Evolutionary conservation across 2,797 vertebrate genomes (phyloP), one percentile per base, ranked within the genome.

Genomic region (Enteromius paludinosus): DNA sequence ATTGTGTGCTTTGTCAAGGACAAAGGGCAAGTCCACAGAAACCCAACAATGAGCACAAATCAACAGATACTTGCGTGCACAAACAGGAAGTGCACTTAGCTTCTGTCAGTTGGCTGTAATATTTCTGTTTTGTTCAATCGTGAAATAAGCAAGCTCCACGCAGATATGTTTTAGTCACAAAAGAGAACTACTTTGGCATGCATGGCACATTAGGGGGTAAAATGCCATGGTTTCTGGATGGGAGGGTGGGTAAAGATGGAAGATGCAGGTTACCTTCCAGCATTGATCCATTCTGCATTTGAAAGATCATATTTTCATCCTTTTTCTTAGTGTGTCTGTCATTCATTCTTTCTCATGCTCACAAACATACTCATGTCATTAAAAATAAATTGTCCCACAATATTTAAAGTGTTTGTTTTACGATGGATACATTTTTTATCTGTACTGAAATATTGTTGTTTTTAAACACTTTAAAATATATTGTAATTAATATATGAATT

Each of bases 1-100:
- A 76, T 79, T 84, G 66, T 83, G 84, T 72, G 62, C 78, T 85
- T 83, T 69, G 77, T 80, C 72, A 80, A 74, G 66, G 61, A 77
- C 75, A 56, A 79, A 78, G 64, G 47, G 78, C 47, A 47, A 69
- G 69, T 62, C 4, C 41, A 43, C 77, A 70, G 49, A 81, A 69
- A 47, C 35, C 49, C 64, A 78, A 62, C 54, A 71, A 70, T 41
- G n/a, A 71, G 15, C n/a, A 45, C 47, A 82, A 82, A 38, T 76
- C 71, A 71, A 75, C 49, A 78, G 52, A 69, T 59, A 41, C 35
- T 49, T 30, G 7, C 43, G 41, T 49, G 28, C 75, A 71, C 59
- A 72, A 75, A 74, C 61, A 56, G 79, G n/a, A 54, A 65, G 61
- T 82, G 61, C 10, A 12, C 71, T 69, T 80, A 5, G 25, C 20